A percentile compares a stretch with the other conserved stretches of the same genome.
These are phyloP conservation scores for Stichodactyla helianthus DNA, from an alignment of 64 coral and sea anemone species.

Conservation along the genomic window DNA sequence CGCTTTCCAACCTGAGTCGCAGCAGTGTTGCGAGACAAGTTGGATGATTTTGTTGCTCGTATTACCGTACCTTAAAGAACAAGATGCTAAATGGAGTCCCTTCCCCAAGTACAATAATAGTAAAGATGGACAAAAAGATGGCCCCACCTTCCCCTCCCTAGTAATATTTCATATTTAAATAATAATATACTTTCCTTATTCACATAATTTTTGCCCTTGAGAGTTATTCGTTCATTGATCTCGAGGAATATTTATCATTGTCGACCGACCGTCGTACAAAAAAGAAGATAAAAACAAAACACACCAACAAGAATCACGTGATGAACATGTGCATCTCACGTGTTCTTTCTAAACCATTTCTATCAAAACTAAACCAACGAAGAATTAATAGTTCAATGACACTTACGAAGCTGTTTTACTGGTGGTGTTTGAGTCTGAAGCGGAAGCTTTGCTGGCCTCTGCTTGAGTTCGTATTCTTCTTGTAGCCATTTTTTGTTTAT, in stretches of 20 bases:
- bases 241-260: too few relatives aligned
- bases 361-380: background rate
- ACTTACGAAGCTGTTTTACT: background rate
- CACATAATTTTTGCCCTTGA: too few relatives aligned
- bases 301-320: background rate
- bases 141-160: background rate
- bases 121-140: too few relatives aligned
- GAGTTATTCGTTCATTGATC: too few relatives aligned
- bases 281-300: too few relatives aligned
- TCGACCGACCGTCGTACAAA: too few relatives aligned
- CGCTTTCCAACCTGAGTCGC: too few relatives aligned
- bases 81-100: too few relatives aligned
- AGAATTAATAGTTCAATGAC: background rate
- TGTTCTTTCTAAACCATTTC: background rate
- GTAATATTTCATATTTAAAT: background rate
- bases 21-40: too few relatives aligned
- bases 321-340: background rate
- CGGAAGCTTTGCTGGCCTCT: background rate
- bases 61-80: too few relatives aligned
- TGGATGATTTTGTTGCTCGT: too few relatives aligned
- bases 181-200: background rate
- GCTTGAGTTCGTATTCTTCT: slow-evolving; percentile 13
- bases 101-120: too few relatives aligned
- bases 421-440: background rate
- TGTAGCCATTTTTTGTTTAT: slow-evolving; percentile 58